Evolutionary conservation across 2,113 vertebrate species (phyloP).

Genomic region (Propithecus coquereli): DNA sequence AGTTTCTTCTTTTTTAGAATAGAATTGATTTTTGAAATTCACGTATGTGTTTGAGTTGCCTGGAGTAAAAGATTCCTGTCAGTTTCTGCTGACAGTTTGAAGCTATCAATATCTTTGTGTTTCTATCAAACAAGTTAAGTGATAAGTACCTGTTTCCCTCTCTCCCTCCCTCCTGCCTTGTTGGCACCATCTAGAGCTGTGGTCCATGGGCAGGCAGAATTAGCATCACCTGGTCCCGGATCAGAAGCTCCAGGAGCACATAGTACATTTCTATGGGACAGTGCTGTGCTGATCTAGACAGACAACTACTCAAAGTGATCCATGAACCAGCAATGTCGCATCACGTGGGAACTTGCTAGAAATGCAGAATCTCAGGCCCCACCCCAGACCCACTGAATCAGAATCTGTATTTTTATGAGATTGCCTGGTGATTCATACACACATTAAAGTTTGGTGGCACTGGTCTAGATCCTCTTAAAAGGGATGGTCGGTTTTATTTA

Average conservation of each 20-base stretch:
- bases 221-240: not conserved
- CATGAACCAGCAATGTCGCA: not conserved
- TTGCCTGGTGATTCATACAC: not conserved
- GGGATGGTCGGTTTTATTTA: not conserved
- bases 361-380: not conserved
- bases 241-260: not conserved
- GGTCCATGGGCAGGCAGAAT: not conserved
- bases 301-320: not conserved
- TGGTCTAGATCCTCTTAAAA: constrained; percentile 16
- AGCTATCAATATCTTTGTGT: not conserved
- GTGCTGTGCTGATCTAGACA: not conserved
- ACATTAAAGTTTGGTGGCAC: not conserved
- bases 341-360: not conserved
- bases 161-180: not conserved
- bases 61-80: not conserved
- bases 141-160: not conserved
- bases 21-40: not conserved
- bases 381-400: not conserved
- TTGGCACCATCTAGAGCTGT: not conserved
- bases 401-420: constrained; percentile 28
- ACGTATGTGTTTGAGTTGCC: not conserved
- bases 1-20: not conserved
- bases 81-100: not conserved
- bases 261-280: not conserved
- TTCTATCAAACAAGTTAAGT: not conserved